These are phyloP conservation scores for Bergia sp. DNA, from an alignment of 92 coral and sea anemone genomes.

Conservation along the genomic window DNA sequence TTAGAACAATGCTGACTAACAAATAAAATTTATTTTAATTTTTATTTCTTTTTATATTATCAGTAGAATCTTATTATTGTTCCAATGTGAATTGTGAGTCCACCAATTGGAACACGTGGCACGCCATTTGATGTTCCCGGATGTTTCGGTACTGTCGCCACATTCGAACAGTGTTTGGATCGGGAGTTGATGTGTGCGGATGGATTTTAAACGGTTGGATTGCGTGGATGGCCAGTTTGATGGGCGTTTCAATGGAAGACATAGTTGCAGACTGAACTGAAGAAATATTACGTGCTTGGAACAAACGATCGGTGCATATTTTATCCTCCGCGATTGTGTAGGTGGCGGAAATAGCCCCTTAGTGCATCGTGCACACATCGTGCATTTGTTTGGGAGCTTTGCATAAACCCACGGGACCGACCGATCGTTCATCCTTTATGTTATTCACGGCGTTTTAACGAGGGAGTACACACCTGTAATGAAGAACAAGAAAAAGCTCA, in stretches of 20 bases:
- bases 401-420: slow-evolving; percentile 50
- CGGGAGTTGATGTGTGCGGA: slow-evolving; percentile 41
- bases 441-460: slow-evolving; percentile 27
- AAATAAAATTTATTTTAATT: background rate
- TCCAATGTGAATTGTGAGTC: slow-evolving; percentile 37
- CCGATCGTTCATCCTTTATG: slow-evolving; percentile 38
- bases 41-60: slow-evolving; percentile 1
- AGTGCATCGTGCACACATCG: slow-evolving; percentile 43
- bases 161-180: slow-evolving; percentile 38
- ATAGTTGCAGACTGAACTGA: slow-evolving; percentile 5
- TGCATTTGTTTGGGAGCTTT: slow-evolving; percentile 35
- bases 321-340: slow-evolving; percentile 29
- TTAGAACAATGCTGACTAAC: background rate
- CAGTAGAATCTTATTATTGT: slow-evolving; percentile 47
- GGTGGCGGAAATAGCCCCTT: slow-evolving; percentile 48
- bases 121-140: slow-evolving; percentile 72
- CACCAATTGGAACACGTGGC: slow-evolving; percentile 98
- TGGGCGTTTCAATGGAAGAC: slow-evolving; percentile 26
- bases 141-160: slow-evolving; percentile 57
- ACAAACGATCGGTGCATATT: background rate
- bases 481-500: slow-evolving; percentile 38
- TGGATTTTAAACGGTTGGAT: slow-evolving; percentile 39
- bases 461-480: slow-evolving; percentile 17
- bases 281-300: slow-evolving; percentile 25
- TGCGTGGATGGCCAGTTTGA: slow-evolving; percentile 40